These are phyloP conservation scores for Atta colombica DNA, from an alignment of 1,140 invertebrate genomes.

Conservation along the genomic window DNA sequence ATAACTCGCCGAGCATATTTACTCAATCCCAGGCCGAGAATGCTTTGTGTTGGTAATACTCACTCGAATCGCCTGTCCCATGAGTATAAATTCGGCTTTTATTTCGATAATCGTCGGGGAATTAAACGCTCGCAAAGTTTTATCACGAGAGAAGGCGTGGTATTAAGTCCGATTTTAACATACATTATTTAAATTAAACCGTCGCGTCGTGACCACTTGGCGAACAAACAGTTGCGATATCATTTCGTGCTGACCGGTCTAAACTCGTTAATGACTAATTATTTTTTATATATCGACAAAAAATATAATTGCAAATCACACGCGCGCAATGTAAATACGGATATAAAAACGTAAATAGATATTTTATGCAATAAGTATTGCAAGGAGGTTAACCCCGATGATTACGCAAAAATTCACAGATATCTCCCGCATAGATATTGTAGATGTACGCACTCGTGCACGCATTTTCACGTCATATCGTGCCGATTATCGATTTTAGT, in stretches of 20 bases:
- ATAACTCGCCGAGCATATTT: conserved; percentile 42
- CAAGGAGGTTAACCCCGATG: conserved; percentile 6
- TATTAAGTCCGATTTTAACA: conserved; percentile 50
- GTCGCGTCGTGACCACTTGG: conserved; percentile 4
- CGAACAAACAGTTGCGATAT: conserved; percentile 25
- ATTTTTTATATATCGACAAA: conserved; percentile 8
- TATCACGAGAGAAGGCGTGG: conserved; percentile 20
- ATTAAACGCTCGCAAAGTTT: conserved; percentile 50
- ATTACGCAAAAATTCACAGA: conserved; percentile 16
- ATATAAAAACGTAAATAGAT: not conserved
- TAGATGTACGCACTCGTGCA: not conserved
- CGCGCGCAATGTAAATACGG: no score
- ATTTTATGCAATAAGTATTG: conserved; percentile 16
- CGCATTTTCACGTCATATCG: not conserved
- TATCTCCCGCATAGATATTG: not conserved
- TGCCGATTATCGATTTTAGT: conserved; percentile 18
- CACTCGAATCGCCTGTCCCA: conserved; percentile 5
- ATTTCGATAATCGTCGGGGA: conserved; percentile 57
- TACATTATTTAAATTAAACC: conserved; percentile 49
- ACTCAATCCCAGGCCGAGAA: not conserved
- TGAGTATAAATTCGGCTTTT: conserved; percentile 51
- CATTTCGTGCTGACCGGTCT: not conserved
- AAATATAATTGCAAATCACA: not conserved
- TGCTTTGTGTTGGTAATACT: conserved; percentile 18
- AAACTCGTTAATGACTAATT: conserved; percentile 40